Evolutionary conservation across 2,888 invertebrate species (phyloP), one percentile per base, ranked within the genome.

Genomic region (Druceiella hillmani): DNA sequence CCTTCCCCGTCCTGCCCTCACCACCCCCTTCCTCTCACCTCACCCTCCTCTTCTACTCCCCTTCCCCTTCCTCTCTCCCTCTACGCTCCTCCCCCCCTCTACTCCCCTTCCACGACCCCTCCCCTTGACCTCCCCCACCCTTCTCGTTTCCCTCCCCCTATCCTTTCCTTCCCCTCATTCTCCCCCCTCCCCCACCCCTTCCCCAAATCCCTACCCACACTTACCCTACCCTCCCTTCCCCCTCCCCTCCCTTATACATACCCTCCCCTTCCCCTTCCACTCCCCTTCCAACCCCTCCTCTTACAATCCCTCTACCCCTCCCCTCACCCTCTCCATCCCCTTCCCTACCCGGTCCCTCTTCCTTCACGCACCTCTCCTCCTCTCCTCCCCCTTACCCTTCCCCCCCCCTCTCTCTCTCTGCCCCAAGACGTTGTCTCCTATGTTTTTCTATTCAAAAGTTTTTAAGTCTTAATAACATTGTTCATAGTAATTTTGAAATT

Each of bases 11-110:
- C 6, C 22, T 20, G n/a, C 6, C 6, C 22, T 9, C n/a, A 20
- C n/a, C 22, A 20, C 22, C 6, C 22, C 22, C 22, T 9, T 7
- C 22, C n/a, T 20, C 22, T 6, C 22, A 6, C 22, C n/a, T 9
- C 6, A 6, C 6, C 22, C n/a, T 20, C 22, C n/a, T 9, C 22
- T 7, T 9, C n/a, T 9, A 7, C 22, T 9, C 22, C 22, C 22
- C n/a, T 9, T 9, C n/a, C n/a, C n/a, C n/a, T n/a, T n/a, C n/a
- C n/a, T n/a, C n/a, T 20, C 22, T 20, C 22, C 22, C 22, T 9
- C 22, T 20, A 9, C 22, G 22, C 22, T 20, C 22, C n/a, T 20
- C 22, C 22, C 22, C 22, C n/a, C 22, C 22, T 20, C 22, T 7
- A 20, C n/a, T 9, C 22, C 6, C 6, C 6, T 9, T 9, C n/a